phyloP scores from a whole-genome alignment of 2,113 vertebrate genomes.

The Alexandromys fortis region DNA sequence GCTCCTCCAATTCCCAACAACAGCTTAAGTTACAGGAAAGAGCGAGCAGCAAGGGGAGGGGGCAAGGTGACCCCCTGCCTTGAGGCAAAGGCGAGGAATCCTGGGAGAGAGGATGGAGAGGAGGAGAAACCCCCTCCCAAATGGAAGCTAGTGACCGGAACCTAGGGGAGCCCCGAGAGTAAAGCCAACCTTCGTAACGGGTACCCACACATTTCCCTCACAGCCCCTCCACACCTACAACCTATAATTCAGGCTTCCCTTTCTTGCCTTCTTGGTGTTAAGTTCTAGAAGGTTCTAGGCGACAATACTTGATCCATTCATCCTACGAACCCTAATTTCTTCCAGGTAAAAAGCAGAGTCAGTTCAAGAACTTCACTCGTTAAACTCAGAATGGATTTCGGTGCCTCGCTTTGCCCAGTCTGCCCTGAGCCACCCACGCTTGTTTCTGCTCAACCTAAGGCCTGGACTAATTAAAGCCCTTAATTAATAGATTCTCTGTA shows the following conservation, averaged over 20 bases:
- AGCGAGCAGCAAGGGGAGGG: conserved; percentile 73
- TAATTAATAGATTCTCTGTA: conserved; percentile 72
- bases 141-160: no score
- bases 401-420: neutral
- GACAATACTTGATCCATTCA: conserved; percentile 30
- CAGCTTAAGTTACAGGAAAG: conserved; percentile 88
- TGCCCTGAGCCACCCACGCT: neutral
- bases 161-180: neutral
- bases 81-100: conserved; percentile 59
- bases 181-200: neutral
- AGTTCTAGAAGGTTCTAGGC: conserved; percentile 44
- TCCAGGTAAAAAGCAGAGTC: neutral
- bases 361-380: neutral
- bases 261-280: neutral
- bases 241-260: neutral
- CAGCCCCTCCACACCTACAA: neutral
- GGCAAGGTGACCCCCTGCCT: conserved; percentile 63
- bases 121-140: neutral
- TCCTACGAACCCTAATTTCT: neutral
- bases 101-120: conserved; percentile 43
- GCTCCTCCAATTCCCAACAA: conserved; percentile 85
- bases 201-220: neutral
- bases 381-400: neutral
- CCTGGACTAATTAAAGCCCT: conserved; percentile 51
- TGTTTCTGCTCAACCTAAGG: conserved; percentile 7